Conservation (phyloP, 2,888 invertebrate genomes). For the Drosophila crucigera region DNA sequence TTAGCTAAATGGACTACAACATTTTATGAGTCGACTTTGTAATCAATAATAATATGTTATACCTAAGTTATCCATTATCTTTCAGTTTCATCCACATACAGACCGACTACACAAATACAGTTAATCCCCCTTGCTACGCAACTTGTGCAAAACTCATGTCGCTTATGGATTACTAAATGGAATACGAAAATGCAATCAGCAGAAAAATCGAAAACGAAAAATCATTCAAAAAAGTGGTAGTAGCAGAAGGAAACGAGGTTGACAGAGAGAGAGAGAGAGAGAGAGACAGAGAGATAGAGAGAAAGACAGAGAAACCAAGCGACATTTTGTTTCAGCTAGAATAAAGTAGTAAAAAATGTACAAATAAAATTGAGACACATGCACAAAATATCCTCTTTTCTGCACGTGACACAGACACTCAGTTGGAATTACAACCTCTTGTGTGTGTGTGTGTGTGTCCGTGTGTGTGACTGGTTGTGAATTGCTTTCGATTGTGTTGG, state of each 20-base stretch:
- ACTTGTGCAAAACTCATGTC: conserved; percentile 32
- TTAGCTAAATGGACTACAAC: conserved; percentile 20
- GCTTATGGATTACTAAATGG: conserved; percentile 17
- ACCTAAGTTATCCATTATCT: not conserved
- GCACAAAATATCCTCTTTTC: conserved; percentile 68
- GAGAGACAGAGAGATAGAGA: not conserved
- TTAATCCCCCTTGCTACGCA: not conserved
- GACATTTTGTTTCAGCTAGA: conserved; percentile 42
- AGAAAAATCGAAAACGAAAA: conserved; percentile 20
- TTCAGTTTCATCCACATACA: not conserved
- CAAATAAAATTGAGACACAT: conserved; percentile 77
- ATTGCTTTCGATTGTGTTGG: conserved; percentile 54
- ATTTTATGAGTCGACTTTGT: not conserved
- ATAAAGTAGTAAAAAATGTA: conserved; percentile 63
- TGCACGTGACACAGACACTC: conserved; percentile 75
- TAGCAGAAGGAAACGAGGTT: not conserved
- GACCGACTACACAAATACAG: conserved; percentile 18
- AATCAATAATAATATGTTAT: not conserved
- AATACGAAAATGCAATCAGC: conserved; percentile 36
- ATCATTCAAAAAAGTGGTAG: conserved; percentile 29
- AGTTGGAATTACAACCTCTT: conserved; percentile 42
- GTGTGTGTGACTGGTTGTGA: conserved; percentile 33
- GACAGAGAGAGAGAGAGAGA: not conserved
- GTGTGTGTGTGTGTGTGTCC: conserved; percentile 19
- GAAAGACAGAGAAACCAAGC: conserved; percentile 32